Base-by-base conservation (phyloP, 2,797 vertebrate species). In the Chiroxiphia lanceolata region DNA sequence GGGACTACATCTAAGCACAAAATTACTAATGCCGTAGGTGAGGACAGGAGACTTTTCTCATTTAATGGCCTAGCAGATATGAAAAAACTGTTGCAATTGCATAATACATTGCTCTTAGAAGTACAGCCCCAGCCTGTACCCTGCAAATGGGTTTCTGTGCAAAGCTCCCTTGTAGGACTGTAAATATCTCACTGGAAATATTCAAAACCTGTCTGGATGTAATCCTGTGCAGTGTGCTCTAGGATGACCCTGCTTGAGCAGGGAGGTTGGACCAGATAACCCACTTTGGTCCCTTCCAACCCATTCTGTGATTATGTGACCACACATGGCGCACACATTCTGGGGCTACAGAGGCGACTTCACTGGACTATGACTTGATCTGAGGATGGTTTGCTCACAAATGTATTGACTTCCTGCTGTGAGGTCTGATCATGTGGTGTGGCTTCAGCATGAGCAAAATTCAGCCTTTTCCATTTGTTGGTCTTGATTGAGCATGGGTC, bases 141-240 rank as follows among this genome's bases (percentile, higher is more conserved):
- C 9, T 7, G 3, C 3, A 40, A 33, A 33, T 0, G 3, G 4
- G 6, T 50, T 83, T 64, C 26, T 78, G 14, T 51, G n/a, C 26
- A 53, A 40, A 51, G 6, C 1, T 89, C 20, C 2, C 26, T 31
- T 31, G 20, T 17, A 75, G 21, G 18, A 60, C 21, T 56, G 44
- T 56, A 33, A 63, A 23, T 25, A 22, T 13, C 21, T 71, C 51
- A 57, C 20, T 38, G 29, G 33, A 71, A 57, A 64, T 70, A 64
- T 13, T 50, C 44, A 44, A 64, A 50, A 70, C 18, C 44, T 11
- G 44, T 12, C 18, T 56, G 19, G 44, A 50, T 57, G 8, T 16
- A 57, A 38, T 70, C 23, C 65, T 64, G 57, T 45, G 36, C 57
- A 20, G 12, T 25, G 27, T 44, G 11, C 8, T 56, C 27, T 38